Evolutionary conservation across 2,797 vertebrate species (phyloP), one percentile per base, ranked within the genome.

Genomic region (Esox lucius): DNA sequence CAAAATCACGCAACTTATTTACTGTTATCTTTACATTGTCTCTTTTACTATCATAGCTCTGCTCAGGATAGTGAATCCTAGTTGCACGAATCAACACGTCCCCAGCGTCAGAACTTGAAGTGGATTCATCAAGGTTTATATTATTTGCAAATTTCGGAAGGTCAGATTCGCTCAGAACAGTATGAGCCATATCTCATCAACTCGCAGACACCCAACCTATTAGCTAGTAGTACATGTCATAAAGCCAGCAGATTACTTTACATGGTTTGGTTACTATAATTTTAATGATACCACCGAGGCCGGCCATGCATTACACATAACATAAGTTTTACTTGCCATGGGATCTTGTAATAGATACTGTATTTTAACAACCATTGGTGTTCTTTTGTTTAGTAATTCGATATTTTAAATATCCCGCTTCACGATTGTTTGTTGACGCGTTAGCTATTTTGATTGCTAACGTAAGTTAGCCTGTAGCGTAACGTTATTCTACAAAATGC

Each of bases 71-170:
- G 8, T 2, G 71, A 4, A 77, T 66, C 1, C 85, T 75, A 0
- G 93, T 89, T 59, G 94, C 91, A 13, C 72, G 87, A 59, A 93
- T 85, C 26, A 94, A 86, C 46, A 93, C 84, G 1, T 85, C 90
- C 15, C 86, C 91, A 9, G 93, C 89, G 53, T 88, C 86, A 1
- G 87, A 84, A 26, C 90, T 88, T 16, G 68, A 76, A 72, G 79
- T 46, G 1, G 91, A 92, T 16, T 74, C 87, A 62, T 88, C 77
- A 22, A 84, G 72, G 5, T 67, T 53, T 28, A 31, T 24, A 49
- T 22, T 26, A 39, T 56, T 49, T 70, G 67, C 51, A 28, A 68
- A 61, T 24, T 68, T 48, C 19, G 56, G 8, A 12, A 35, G 28
- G 48, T 75, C 48, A 49, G 77, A n/a, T 22, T 53, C 15, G n/a